Evolutionary conservation across 2,797 vertebrate species (phyloP).

Genomic region (Emydoidea blandingii): DNA sequence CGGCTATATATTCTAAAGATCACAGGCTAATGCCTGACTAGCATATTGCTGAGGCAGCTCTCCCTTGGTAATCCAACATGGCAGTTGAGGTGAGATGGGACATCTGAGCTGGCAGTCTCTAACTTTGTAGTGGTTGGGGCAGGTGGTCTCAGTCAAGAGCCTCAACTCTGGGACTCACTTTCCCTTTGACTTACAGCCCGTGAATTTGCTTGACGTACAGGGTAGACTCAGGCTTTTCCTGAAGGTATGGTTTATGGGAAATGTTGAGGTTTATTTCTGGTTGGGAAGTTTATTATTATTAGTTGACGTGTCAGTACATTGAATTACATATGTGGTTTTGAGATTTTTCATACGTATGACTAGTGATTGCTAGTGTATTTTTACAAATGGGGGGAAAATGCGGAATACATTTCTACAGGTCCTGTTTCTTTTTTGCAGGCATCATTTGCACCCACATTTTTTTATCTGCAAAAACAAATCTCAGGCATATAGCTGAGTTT

Average conservation of each 20-base stretch:
- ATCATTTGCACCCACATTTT: background rate
- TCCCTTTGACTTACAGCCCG: background rate
- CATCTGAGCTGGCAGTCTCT: conserved; percentile 14
- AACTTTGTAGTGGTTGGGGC: background rate
- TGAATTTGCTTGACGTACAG: background rate
- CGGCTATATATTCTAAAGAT: conserved; percentile 6
- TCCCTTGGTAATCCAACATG: background rate
- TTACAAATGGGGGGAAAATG: background rate
- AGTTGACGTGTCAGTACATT: background rate
- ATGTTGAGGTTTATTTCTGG: background rate
- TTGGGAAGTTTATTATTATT: background rate
- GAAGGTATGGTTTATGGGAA: background rate
- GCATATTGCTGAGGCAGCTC: background rate
- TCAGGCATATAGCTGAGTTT: background rate
- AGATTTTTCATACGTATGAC: background rate
- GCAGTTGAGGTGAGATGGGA: background rate
- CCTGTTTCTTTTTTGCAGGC: background rate
- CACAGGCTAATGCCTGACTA: background rate
- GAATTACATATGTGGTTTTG: background rate
- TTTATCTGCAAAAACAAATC: background rate
- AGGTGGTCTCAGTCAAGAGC: background rate
- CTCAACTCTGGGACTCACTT: background rate
- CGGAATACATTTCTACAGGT: background rate
- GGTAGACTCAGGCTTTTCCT: background rate
- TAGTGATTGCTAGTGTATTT: background rate